These are phyloP conservation scores for Sciurus vulgaris DNA, from an alignment of 2,797 vertebrate genomes.

Conservation along the genomic window DNA sequence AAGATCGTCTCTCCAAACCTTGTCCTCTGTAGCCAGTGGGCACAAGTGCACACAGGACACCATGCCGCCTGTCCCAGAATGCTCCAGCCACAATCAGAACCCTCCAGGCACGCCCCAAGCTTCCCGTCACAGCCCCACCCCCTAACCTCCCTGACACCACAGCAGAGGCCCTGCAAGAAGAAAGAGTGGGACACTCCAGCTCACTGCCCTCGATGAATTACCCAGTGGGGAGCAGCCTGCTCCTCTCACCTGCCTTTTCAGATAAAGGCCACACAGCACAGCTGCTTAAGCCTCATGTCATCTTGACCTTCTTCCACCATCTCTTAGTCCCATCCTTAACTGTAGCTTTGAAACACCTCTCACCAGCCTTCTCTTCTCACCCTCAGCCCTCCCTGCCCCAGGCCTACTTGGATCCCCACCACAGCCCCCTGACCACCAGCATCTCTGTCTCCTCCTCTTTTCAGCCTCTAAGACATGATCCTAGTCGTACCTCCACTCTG, in stretches of 20 bases:
- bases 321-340: neutral
- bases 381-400: neutral
- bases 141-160: neutral
- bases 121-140: neutral
- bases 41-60: neutral
- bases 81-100: neutral
- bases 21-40: neutral
- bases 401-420: neutral
- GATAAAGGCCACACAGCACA: neutral
- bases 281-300: neutral
- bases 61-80: neutral
- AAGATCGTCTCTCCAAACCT: neutral
- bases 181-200: too few species aligned
- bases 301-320: neutral
- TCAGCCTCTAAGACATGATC: neutral
- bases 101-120: neutral
- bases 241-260: neutral
- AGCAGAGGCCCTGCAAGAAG: neutral
- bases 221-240: neutral
- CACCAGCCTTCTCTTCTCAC: neutral
- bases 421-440: neutral
- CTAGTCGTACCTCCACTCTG: neutral
- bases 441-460: neutral
- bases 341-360: neutral
- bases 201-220: too few species aligned